Base-by-base conservation (phyloP, 2,113 vertebrate species). In the Apistogramma diplotaenia region DNA sequence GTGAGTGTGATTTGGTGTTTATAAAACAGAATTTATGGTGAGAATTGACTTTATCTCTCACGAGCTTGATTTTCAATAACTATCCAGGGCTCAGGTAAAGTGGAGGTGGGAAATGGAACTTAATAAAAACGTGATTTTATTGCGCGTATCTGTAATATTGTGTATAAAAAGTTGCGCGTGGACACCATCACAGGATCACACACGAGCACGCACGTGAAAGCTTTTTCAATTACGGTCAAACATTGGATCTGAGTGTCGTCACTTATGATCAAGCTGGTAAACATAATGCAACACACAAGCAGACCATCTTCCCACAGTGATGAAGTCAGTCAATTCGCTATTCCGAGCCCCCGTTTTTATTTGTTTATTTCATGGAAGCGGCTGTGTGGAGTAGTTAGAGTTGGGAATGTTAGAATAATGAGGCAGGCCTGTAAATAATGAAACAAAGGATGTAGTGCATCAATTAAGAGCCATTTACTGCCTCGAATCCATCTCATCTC, bases 391-490 rank as follows among this genome's bases (percentile, higher is more conserved):
- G 78, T 82, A 76, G 86, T 83, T 84, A 29, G 81, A 85, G 71
- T 80, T 78, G 57, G 73, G 78, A 85, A 90, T 74, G 85, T 76
- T 79, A 27, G 79, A 88, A 85, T 90, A 94, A 92, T 90, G 85
- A 91, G 81, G 61, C 62, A 9, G 54, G 80, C 84, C 88, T 89
- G 84, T 93, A 92, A 93, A 93, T 94, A 92, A 94, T 93, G 89
- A 92, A 93, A 93, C 88, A 91, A 90, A 89, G 85, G 86, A 90
- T 91, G 89, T 85, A 43, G 83, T 13, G 85, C 91, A 87, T 94
- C 91, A 93, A 93, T 93, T 91, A 95, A 87, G 82, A 93, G 51
- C 72, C 89, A 90, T 92, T 94, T 94, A 86, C 83, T 74, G 83
- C 78, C 78, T 87, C 67, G 3, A 82, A 81, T 83, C 83, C 77